Percentiles rank a stretch among this genome's conserved stretches.
Conservation (phyloP, 2,113 vertebrate genomes). For the Ascaphus truei region DNA sequence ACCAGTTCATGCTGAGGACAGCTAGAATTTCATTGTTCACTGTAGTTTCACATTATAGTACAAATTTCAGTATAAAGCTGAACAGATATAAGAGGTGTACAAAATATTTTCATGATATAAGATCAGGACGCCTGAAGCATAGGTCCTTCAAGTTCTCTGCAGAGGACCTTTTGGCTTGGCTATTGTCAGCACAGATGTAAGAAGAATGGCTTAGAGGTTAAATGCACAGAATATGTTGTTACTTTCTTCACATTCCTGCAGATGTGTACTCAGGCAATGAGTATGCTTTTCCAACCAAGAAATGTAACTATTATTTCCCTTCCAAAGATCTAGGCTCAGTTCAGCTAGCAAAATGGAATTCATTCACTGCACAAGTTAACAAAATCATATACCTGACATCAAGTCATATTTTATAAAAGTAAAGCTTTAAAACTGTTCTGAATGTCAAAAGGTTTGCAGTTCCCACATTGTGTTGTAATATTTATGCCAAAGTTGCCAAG, state of each 20-base stretch:
- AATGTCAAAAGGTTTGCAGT: conserved; percentile 59
- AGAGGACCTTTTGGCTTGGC: conserved; percentile 13
- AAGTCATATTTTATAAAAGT: conserved; percentile 66
- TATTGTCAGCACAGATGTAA: conserved; percentile 20
- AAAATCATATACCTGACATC: conserved; percentile 67
- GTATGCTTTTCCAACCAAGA: background rate
- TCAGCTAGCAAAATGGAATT: conserved; percentile 55
- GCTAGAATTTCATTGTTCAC: background rate
- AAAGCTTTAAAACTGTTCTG: conserved; percentile 58
- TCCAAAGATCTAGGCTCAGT: conserved; percentile 53
- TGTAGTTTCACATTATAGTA: background rate
- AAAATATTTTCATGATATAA: conserved; percentile 5
- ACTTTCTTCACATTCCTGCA: conserved; percentile 2
- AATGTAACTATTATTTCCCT: conserved; percentile 48
- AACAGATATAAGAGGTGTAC: conserved; percentile 7
- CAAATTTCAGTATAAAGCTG: conserved; percentile 5
- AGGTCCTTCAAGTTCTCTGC: background rate
- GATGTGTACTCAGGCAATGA: conserved; percentile 9
- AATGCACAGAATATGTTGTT: conserved; percentile 12
- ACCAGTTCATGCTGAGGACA: conserved; percentile 2
- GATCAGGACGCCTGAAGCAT: conserved; percentile 18
- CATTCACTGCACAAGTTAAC: conserved; percentile 63
- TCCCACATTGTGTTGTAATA: conserved; percentile 53
- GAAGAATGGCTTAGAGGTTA: conserved; percentile 28
- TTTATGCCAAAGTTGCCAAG: conserved; percentile 63